Conservation (phyloP, 2,888 invertebrate genomes). For the Hetaerina titia region DNA sequence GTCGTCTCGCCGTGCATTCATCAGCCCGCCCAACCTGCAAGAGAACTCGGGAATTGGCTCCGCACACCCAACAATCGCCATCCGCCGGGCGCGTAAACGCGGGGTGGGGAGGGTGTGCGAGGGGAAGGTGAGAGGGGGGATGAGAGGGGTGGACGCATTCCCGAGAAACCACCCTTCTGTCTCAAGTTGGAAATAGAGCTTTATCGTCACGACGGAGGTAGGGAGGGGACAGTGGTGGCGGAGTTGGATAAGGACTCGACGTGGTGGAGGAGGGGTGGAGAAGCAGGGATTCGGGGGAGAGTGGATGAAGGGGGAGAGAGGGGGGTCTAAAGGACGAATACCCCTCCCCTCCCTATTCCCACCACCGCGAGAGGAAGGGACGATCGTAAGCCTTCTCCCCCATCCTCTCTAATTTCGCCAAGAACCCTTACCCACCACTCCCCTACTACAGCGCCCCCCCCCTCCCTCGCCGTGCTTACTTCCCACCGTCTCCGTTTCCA, state of each 20-base stretch:
- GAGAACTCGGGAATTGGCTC: constrained; percentile 16
- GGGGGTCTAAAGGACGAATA: background rate
- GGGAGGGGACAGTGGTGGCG: background rate
- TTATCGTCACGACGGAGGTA: background rate
- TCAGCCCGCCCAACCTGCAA: background rate
- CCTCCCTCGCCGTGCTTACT: background rate
- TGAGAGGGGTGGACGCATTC: background rate
- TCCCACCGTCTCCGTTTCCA: background rate
- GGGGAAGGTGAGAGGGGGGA: background rate
- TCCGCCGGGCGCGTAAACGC: background rate
- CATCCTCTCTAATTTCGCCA: too few species aligned
- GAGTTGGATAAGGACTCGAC: background rate
- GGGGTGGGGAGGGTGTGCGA: background rate
- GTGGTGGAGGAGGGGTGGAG: background rate
- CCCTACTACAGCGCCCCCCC: too few species aligned
- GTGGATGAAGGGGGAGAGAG: too few species aligned
- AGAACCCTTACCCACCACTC: too few species aligned
- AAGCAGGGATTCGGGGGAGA: background rate
- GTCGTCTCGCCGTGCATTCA: background rate
- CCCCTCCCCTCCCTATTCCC: background rate
- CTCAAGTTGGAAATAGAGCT: constrained; percentile 32
- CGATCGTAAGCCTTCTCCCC: too few species aligned
- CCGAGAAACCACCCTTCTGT: constrained; percentile 6
- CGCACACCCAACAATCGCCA: background rate
- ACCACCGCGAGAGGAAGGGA: background rate